Base-by-base conservation (phyloP, 2,888 invertebrate species). In the Nectonema munidae region DNA sequence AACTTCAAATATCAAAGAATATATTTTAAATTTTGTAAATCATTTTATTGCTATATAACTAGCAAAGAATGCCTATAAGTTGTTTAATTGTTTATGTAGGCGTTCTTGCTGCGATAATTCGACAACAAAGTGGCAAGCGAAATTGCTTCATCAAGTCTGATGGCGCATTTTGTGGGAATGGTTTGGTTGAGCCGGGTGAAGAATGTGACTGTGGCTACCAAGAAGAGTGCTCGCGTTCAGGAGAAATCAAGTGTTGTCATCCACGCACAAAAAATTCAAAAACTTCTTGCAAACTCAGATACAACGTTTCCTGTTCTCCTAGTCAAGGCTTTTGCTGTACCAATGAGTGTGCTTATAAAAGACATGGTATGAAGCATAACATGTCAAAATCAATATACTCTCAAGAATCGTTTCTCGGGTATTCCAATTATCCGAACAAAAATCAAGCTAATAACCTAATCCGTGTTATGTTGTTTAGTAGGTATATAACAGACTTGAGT, bases 171-270 rank as follows among this genome's bases (percentile, higher is more conserved):
- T 99, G 95, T 57, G 95, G 95, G 39, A 99, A 99, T 58, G 83
- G 83, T 59, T 81, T 99, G 49, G 79, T 81, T 1, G 95, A 99
- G 54, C 72, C 69, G 18, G 81, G 76, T 35, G 95, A 99, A 57
- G 76, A 89, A 57, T 99, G 95, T 52, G 95, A 99, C 55, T 95
- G 89, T 55, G 95, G 95, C 40, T 83, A 77, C 77, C 76, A 76
- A 49, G 75, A 69, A 11, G 86, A 89, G 50, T 95, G 89, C 57
- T 67, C 69, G 40, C 68, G 66, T 45, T 46, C 48, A 21, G 48
- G 49, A 46, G 48, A 46, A 29, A 52, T 59, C 44, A 71, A 72
- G 48, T 70, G 68, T 43, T 99, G 95, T 54, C 76, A 79, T 56
- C 81, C 83, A 14, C 63, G 75, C 16, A 41, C 40, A 9, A 47